Percentiles rank a stretch among this genome's conserved stretches.
These are phyloP conservation scores for Sprattus sprattus DNA, from an alignment of 2,113 vertebrate species.

Conservation along the genomic window DNA sequence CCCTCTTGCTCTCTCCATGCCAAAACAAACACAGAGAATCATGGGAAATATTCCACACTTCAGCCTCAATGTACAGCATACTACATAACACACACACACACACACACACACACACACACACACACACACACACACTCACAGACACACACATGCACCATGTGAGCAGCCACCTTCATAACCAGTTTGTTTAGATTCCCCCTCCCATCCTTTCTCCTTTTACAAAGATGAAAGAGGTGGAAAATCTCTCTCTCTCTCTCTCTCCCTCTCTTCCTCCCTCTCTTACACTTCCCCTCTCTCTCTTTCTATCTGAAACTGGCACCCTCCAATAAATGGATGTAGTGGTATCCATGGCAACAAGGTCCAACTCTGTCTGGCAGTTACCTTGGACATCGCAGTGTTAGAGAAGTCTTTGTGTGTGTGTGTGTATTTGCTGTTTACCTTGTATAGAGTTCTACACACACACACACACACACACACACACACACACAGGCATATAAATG, in stretches of 20 bases:
- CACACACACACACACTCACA: not conserved
- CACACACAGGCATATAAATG: too few species aligned
- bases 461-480: too few species aligned
- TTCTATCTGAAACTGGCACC: slow-evolving; percentile 39
- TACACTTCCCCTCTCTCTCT: not conserved
- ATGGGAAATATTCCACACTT: slow-evolving; percentile 30
- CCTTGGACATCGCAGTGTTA: slow-evolving; percentile 36
- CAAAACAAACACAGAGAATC: slow-evolving; percentile 30
- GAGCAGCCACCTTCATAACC: not conserved
- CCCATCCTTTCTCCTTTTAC: not conserved
- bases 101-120: slow-evolving; percentile 5
- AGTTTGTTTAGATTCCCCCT: not conserved
- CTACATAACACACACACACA: not conserved
- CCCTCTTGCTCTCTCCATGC: not conserved
- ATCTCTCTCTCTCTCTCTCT: not conserved
- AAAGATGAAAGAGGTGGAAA: not conserved
- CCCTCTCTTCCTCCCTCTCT: not conserved
- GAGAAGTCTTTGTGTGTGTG: slow-evolving; percentile 34
- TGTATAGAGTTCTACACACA: too few species aligned
- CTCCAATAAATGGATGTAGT: slow-evolving; percentile 54
- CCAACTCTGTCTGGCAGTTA: slow-evolving; percentile 17
- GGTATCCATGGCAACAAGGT: slow-evolving; percentile 58
- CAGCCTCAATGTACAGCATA: not conserved
- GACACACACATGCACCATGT: not conserved
- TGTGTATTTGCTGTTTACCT: not conserved